Base-by-base conservation (phyloP, 2,888 invertebrate genomes). In the Unio pictorum region DNA sequence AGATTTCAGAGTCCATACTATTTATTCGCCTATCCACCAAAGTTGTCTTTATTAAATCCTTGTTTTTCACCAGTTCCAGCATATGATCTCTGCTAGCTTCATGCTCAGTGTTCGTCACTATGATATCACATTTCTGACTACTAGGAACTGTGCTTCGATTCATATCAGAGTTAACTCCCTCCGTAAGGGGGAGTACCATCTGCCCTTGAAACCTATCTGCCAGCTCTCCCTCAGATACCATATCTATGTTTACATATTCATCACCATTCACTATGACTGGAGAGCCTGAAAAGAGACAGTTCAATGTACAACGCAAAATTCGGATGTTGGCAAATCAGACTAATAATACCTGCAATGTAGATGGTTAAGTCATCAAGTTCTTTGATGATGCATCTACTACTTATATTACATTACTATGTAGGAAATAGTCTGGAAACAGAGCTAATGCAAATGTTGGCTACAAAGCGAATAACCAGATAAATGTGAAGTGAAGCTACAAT, bases 61-160 rank as follows among this genome's bases (percentile, higher is more conserved):
- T 98, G 89, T 96, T 96, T 80, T 95, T 95, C 82, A 98, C 92
- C 93, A 98, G 94, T 86, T 97, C 97, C 87, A 96, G 94, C 89
- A 98, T 95, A 59, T 55, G 60, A 63, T 64, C 63, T 55, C 71
- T 58, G 61, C 54, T n/a, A 61, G 57, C 3, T 60, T 72, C 76
- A 62, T 75, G 71, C 63, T 68, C 73, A 67, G 75, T 77, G 55
- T 83, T 84, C 8, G 81, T 85, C 61, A 86, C 82, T 57, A 86
- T 80, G 59, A 87, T 86, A 72, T 87, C 85, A 78, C 86, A 87
- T 54, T 83, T 77, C 60, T 80, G 80, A 8, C 69, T 69, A 58
- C 67, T 67, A 61, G 76, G 72, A 11, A 72, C 61, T 20, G 76
- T 74, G 65, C 82, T 83, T 64, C 76, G 61, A 67, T 83, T 83